Evolutionary conservation across 2,797 vertebrate genomes (phyloP).

Genomic region (Chelon labrosus): DNA sequence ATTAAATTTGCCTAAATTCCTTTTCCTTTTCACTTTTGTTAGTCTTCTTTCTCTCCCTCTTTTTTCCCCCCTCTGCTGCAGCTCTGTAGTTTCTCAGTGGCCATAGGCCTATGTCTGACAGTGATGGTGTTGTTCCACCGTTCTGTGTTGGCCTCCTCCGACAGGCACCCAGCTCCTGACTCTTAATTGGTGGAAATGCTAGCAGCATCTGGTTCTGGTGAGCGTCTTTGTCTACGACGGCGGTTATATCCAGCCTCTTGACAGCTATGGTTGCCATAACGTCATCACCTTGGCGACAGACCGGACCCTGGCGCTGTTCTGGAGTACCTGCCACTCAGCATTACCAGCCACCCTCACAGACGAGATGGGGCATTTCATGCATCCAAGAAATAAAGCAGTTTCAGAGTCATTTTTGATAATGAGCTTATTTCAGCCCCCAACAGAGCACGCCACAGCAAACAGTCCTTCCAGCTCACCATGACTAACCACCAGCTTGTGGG

Average conservation of each 20-base stretch:
- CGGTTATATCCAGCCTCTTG: conserved; percentile 71
- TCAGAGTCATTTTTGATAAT: conserved; percentile 83
- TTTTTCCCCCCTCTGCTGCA: conserved; percentile 33
- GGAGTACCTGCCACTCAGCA: conserved; percentile 84
- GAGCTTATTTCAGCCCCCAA: conserved; percentile 78
- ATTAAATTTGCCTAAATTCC: conserved; percentile 55
- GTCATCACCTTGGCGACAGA: conserved; percentile 80
- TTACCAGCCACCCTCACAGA: conserved; percentile 76
- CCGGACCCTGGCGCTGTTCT: conserved; percentile 72
- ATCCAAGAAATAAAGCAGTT: conserved; percentile 82
- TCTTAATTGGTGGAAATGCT: conserved; percentile 83
- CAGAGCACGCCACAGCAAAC: conserved; percentile 55
- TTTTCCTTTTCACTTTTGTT: conserved; percentile 36
- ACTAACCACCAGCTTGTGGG: conserved; percentile 66
- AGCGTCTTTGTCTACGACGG: conserved; percentile 65
- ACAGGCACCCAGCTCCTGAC: conserved; percentile 59
- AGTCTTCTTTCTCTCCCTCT: conserved; percentile 39
- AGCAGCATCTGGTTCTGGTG: conserved; percentile 77
- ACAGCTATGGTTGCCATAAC: conserved; percentile 74
- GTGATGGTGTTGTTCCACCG: conserved; percentile 72
- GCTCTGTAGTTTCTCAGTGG: conserved; percentile 72
- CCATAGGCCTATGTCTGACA: conserved; percentile 63
- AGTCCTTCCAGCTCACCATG: conserved; percentile 55
- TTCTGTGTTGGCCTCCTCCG: conserved; percentile 54
- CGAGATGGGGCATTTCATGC: conserved; percentile 80